Evolutionary conservation across 2,888 invertebrate species (phyloP).

Genomic region (Lithophane socia): DNA sequence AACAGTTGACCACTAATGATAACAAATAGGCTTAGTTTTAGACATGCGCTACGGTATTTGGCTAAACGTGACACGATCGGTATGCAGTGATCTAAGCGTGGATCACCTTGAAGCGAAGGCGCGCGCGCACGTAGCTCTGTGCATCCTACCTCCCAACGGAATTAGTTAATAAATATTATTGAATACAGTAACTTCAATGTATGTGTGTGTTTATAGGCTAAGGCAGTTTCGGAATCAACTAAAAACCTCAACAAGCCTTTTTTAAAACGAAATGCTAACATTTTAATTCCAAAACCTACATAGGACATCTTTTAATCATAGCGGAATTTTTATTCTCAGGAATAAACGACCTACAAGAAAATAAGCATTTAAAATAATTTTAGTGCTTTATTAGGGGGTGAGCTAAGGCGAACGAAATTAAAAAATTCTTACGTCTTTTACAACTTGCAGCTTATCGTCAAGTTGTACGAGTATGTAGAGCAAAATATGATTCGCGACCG

Average conservation of each 20-base stretch:
- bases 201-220: background rate
- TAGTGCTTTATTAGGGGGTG: no score
- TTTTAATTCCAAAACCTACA: background rate
- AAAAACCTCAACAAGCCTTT: background rate
- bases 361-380: no score
- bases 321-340: background rate
- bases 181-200: background rate
- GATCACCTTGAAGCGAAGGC: conserved; percentile 78
- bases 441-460: background rate
- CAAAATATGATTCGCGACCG: background rate
- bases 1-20: background rate
- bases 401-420: no score
- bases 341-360: background rate
- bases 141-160: conserved; percentile 44
- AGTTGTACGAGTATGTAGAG: background rate
- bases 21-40: conserved; percentile 26
- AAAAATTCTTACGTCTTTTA: no score
- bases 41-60: conserved; percentile 53
- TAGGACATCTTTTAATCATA: background rate
- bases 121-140: conserved; percentile 70
- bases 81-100: conserved; percentile 74
- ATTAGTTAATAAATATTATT: conserved; percentile 17
- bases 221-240: background rate
- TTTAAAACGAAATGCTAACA: background rate
- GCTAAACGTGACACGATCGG: conserved; percentile 74